These are phyloP conservation scores for Sturnira hondurensis DNA, from an alignment of 2,113 vertebrate genomes.

Conservation along the genomic window DNA sequence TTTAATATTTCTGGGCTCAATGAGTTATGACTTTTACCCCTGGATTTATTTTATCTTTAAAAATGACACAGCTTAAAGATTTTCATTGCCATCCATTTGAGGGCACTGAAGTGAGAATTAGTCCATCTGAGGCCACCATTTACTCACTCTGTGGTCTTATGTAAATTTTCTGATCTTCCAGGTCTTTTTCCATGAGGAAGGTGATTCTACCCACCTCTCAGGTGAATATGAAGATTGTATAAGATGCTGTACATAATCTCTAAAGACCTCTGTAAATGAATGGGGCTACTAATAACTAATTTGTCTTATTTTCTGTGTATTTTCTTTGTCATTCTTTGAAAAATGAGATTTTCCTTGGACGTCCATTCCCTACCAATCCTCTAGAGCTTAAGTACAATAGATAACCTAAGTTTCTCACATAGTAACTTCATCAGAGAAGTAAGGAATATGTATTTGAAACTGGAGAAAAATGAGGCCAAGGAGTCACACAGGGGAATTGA, in stretches of 20 bases:
- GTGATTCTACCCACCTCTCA: background rate
- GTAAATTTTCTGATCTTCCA: background rate
- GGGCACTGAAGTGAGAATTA: background rate
- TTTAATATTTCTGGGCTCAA: background rate
- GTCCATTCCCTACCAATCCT: background rate
- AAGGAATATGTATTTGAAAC: constrained; percentile 44
- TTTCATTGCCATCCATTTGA: background rate
- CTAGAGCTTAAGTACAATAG: constrained; percentile 2
- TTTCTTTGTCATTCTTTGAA: constrained; percentile 31
- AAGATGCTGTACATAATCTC: background rate
- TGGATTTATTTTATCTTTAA: constrained; percentile 4
- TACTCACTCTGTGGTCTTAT: background rate
- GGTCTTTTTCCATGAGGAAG: background rate
- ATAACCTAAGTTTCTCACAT: constrained; percentile 26
- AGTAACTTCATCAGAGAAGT: constrained; percentile 32
- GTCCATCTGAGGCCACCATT: background rate
- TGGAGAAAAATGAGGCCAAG: constrained; percentile 17
- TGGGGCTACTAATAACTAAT: background rate
- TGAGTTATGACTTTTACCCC: background rate
- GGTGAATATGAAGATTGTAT: background rate
- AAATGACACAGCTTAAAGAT: background rate
- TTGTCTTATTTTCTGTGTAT: constrained; percentile 33
- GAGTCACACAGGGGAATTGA: background rate
- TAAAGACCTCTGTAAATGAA: background rate
- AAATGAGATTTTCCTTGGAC: constrained; percentile 31